Percentiles rank a stretch among this genome's conserved stretches.
These are phyloP conservation scores for Amphiprion ocellaris DNA, from an alignment of 2,113 vertebrate genomes.

Conservation along the genomic window DNA sequence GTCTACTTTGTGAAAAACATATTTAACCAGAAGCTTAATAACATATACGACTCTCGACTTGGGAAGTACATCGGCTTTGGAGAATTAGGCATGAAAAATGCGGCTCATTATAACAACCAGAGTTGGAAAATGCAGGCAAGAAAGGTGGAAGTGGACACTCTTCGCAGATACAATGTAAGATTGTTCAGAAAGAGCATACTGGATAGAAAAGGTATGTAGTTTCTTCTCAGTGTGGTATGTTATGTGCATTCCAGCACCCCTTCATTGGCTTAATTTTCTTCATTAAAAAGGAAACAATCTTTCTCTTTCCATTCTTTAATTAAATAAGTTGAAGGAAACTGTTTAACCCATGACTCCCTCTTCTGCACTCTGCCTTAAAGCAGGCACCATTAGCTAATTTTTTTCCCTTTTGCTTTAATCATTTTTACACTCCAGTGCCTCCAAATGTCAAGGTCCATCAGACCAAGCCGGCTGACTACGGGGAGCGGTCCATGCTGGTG, in stretches of 20 bases:
- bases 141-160: constrained; percentile 23
- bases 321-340: constrained; percentile 33
- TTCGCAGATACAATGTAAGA: no score
- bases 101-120: constrained; percentile 5
- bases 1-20: constrained; percentile 43
- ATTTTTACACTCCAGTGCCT: constrained; percentile 39
- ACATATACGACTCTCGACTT: constrained; percentile 37
- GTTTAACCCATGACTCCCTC: constrained; percentile 6
- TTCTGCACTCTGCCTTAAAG: not conserved
- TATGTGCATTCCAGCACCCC: not conserved
- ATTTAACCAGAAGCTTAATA: constrained; percentile 30
- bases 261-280: constrained; percentile 11
- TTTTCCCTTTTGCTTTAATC: constrained; percentile 15
- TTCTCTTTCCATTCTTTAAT: constrained; percentile 9
- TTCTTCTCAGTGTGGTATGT: not conserved
- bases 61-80: no score
- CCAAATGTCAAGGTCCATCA: constrained; percentile 36
- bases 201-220: constrained; percentile 13
- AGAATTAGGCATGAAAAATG: not conserved
- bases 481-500: constrained; percentile 10
- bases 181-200: not conserved
- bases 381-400: not conserved
- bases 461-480: constrained; percentile 5
- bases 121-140: constrained; percentile 20
- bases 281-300: constrained; percentile 15